These are phyloP conservation scores for Epizoanthus rinbou DNA, from an alignment of 92 coral and sea anemone genomes.

Conservation along the genomic window DNA sequence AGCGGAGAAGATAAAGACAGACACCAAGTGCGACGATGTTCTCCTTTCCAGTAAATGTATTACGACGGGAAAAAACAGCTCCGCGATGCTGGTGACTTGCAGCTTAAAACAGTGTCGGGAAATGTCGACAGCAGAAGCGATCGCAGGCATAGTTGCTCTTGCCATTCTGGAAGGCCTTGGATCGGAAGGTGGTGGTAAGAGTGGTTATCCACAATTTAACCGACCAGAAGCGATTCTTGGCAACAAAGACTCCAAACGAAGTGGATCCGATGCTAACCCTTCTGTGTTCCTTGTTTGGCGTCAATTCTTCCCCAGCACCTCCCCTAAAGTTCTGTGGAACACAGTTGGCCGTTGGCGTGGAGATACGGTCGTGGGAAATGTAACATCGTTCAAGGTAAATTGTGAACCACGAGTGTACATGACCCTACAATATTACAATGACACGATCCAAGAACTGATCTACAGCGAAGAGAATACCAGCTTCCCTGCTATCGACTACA, in stretches of 20 bases:
- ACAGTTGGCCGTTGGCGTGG: slow-evolving; percentile 31
- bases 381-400: slow-evolving; percentile 28
- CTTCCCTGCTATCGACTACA: slow-evolving; percentile 16
- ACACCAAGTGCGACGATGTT: slow-evolving; percentile 8
- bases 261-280: neutral
- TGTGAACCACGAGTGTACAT: neutral
- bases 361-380: neutral
- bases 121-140: neutral
- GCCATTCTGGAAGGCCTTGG: neutral
- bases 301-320: slow-evolving; percentile 9
- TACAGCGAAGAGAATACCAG: slow-evolving; percentile 6
- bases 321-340: slow-evolving; percentile 22
- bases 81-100: slow-evolving; percentile 22
- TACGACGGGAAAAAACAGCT: slow-evolving; percentile 28
- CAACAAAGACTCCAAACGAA: slow-evolving; percentile 2
- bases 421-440: neutral
- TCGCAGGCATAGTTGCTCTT: neutral
- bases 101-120: neutral
- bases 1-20: neutral
- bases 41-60: neutral
- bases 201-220: slow-evolving; percentile 21
- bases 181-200: neutral
- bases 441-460: slow-evolving; percentile 8
- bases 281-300: slow-evolving; percentile 45
- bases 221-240: slow-evolving; percentile 2